phyloP scores from a whole-genome alignment of 1,140 invertebrate species.

The Danaus melanippus region DNA sequence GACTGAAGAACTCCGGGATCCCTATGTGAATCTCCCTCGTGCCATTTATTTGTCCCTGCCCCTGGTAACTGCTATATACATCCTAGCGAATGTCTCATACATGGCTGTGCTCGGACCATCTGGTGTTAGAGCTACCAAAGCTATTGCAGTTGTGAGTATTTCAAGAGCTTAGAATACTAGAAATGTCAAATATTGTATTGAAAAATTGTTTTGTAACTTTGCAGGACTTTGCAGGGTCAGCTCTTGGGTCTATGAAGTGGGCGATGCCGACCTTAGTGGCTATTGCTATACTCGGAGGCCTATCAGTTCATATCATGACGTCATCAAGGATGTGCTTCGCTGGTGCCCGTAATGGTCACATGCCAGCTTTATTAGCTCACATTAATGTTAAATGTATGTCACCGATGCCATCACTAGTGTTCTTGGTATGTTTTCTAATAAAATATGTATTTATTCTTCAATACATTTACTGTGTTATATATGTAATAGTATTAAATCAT shows the following conservation, averaged over 20 bases:
- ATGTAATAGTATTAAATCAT: no score
- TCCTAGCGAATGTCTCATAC: slow-evolving; percentile 94
- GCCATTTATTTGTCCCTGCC: slow-evolving; percentile 96
- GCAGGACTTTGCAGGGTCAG: slow-evolving; percentile 86
- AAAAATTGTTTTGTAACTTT: slow-evolving; percentile 1
- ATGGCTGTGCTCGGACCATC: slow-evolving; percentile 89
- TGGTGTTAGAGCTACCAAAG: slow-evolving; percentile 88
- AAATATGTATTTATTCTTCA: slow-evolving; percentile 1
- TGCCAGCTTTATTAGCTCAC: slow-evolving; percentile 87
- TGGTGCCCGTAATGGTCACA: slow-evolving; percentile 91
- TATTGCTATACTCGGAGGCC: slow-evolving; percentile 86
- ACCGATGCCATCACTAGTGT: slow-evolving; percentile 87
- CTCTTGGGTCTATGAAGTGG: slow-evolving; percentile 82
- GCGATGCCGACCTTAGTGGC: slow-evolving; percentile 90
- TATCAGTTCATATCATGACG: slow-evolving; percentile 93
- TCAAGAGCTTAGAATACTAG: no score
- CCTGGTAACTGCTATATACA: slow-evolving; percentile 92
- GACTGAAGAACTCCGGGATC: slow-evolving; percentile 95
- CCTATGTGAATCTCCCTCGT: slow-evolving; percentile 93
- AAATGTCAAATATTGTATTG: not conserved
- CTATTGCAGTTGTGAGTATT: slow-evolving; percentile 91
- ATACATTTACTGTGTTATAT: slow-evolving; percentile 34
- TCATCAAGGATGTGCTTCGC: slow-evolving; percentile 92
- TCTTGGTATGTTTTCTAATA: slow-evolving; percentile 77
- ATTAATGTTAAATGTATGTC: slow-evolving; percentile 88